Conservation (phyloP, 2,888 invertebrate species). For the Apamea monoglypha region DNA sequence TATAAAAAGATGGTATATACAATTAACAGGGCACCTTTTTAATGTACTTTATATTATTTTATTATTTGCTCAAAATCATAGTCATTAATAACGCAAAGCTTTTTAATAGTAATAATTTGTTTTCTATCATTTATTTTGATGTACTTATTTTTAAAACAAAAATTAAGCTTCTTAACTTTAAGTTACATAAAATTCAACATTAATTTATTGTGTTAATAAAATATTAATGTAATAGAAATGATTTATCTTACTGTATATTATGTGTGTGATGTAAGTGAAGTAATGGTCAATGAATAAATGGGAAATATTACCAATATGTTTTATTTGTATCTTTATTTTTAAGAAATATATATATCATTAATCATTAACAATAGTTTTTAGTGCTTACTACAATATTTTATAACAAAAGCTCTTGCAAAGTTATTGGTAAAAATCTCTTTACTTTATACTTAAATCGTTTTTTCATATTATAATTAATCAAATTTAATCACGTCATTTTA, state of each 20-base stretch:
- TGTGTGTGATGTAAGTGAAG: constrained; percentile 71
- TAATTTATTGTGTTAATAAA: constrained; percentile 50
- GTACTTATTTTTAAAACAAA: constrained; percentile 22
- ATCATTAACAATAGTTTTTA: not conserved
- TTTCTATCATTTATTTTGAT: constrained; percentile 31
- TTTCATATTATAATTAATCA: not conserved
- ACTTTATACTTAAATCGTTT: constrained; percentile 1
- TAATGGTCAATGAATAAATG: constrained; percentile 75
- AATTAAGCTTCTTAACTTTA: constrained; percentile 46
- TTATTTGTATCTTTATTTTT: constrained; percentile 41
- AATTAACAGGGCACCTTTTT: constrained; percentile 69
- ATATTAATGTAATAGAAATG: constrained; percentile 50
- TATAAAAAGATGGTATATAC: constrained; percentile 50
- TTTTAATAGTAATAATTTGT: constrained; percentile 58
- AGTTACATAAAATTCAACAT: constrained; percentile 50
- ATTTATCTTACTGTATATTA: constrained; percentile 61
- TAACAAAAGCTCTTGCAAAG: constrained; percentile 8
- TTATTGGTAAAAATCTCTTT: constrained; percentile 1
- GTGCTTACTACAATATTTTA: constrained; percentile 29
- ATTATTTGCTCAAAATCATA: constrained; percentile 82
- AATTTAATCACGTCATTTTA: not conserved
- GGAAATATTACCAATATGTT: constrained; percentile 64
- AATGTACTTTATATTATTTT: constrained; percentile 72
- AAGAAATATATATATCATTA: not conserved
- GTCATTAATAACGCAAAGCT: constrained; percentile 63